Evolutionary conservation across 1,140 invertebrate genomes (phyloP).

Genomic region (Kradibia gibbosae): DNA sequence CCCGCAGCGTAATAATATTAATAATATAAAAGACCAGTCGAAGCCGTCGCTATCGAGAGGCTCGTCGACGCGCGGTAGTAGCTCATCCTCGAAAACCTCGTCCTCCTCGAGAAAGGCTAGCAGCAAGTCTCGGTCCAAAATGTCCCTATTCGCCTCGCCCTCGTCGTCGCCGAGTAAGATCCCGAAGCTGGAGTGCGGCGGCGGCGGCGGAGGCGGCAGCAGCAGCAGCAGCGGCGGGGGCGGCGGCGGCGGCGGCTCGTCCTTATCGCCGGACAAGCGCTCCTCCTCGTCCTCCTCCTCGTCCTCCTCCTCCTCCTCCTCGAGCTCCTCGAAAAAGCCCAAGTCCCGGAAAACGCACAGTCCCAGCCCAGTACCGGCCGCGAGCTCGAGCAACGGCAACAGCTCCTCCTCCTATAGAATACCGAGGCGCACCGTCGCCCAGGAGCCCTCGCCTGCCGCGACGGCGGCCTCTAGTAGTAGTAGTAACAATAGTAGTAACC

Average conservation of each 20-base stretch:
- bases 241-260: constrained; percentile 54
- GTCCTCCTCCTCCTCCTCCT: too few species aligned
- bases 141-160: constrained; percentile 58
- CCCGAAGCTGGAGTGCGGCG: constrained; percentile 62
- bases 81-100: constrained; percentile 58
- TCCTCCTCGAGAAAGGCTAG: constrained; percentile 65
- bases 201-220: constrained; percentile 60
- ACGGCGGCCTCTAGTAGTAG: background rate
- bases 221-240: too few species aligned
- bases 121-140: constrained; percentile 66
- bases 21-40: constrained; percentile 43
- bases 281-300: too few species aligned
- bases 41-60: constrained; percentile 49
- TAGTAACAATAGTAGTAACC: constrained; percentile 29
- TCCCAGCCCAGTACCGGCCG: constrained; percentile 62
- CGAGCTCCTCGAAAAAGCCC: constrained; percentile 65
- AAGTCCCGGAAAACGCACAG: constrained; percentile 65
- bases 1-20: constrained; percentile 48
- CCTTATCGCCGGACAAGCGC: constrained; percentile 20
- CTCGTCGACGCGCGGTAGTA: constrained; percentile 55
- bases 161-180: constrained; percentile 61
- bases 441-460: background rate
- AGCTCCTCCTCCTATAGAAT: constrained; percentile 60
- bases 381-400: background rate
- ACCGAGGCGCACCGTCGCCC: constrained; percentile 62